These are phyloP conservation scores for Strigamia transsilvanica DNA, from an alignment of 2,888 invertebrate genomes.

Conservation along the genomic window DNA sequence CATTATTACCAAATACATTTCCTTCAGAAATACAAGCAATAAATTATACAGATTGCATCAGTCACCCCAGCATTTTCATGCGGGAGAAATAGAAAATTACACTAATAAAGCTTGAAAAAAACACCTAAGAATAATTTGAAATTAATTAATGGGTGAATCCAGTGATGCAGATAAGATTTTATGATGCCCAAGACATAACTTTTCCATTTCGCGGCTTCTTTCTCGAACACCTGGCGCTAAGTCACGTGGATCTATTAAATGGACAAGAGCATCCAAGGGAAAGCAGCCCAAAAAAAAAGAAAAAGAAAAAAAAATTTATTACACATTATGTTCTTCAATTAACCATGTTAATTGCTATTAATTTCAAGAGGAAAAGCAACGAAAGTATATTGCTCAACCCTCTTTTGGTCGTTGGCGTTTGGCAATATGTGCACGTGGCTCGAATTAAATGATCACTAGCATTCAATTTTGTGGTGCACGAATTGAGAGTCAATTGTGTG, in stretches of 20 bases:
- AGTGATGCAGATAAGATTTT: conserved; percentile 15
- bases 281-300: not conserved
- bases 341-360: conserved; percentile 40
- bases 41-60: not conserved
- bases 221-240: conserved; percentile 7
- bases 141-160: conserved; percentile 24
- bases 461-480: conserved; percentile 16
- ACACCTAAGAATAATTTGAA: conserved; percentile 14
- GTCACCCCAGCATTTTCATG: not conserved
- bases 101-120: not conserved
- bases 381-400: not conserved
- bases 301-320: conserved; percentile 7
- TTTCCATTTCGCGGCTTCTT: conserved; percentile 10
- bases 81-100: not conserved
- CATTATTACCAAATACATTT: not conserved
- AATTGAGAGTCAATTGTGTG: conserved; percentile 36
- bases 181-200: not conserved
- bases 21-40: not conserved
- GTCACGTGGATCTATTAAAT: conserved; percentile 14
- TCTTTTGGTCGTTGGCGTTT: not conserved
- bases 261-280: not conserved
- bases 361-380: conserved; percentile 1
- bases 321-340: not conserved
- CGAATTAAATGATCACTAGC: not conserved
- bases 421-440: not conserved